These are phyloP conservation scores for Salminus brasiliensis DNA, from an alignment of 2,113 vertebrate species.

Conservation along the genomic window DNA sequence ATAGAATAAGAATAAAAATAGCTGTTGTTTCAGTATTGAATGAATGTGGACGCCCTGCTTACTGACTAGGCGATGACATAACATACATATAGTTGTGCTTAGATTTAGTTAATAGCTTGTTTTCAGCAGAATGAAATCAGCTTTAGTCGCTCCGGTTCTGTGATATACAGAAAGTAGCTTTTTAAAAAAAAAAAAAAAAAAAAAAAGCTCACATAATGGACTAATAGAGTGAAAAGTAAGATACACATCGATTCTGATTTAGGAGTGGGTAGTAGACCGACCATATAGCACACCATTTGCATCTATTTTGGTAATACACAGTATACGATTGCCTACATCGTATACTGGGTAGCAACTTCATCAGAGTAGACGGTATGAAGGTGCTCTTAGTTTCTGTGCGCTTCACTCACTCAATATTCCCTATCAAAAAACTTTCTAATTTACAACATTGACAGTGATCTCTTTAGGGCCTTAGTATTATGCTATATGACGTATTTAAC, in stretches of 20 bases:
- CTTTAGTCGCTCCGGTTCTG: too few species aligned
- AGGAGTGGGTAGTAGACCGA: background rate
- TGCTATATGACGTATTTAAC: too few species aligned
- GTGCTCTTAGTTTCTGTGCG: too few species aligned
- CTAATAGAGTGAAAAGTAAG: background rate
- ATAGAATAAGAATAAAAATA: too few species aligned
- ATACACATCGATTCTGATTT: background rate
- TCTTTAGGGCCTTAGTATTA: too few species aligned
- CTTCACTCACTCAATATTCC: too few species aligned
- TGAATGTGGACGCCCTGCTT: background rate
- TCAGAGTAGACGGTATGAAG: too few species aligned
- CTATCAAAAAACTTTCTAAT: too few species aligned
- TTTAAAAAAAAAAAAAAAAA: background rate
- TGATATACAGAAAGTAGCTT: background rate
- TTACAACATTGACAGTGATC: too few species aligned
- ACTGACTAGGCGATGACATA: background rate
- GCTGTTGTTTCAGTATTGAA: too few species aligned
- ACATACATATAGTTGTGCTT: background rate
- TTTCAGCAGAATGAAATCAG: background rate
- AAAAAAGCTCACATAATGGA: background rate
- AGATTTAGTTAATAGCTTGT: background rate
- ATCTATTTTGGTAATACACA: too few species aligned
- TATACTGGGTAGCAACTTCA: background rate
- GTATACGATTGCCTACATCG: too few species aligned
- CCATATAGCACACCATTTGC: background rate